Percentiles rank a stretch among this genome's conserved stretches.
Conservation (phyloP, 2,113 vertebrate genomes). For the Ptychochromis oligacanthus region DNA sequence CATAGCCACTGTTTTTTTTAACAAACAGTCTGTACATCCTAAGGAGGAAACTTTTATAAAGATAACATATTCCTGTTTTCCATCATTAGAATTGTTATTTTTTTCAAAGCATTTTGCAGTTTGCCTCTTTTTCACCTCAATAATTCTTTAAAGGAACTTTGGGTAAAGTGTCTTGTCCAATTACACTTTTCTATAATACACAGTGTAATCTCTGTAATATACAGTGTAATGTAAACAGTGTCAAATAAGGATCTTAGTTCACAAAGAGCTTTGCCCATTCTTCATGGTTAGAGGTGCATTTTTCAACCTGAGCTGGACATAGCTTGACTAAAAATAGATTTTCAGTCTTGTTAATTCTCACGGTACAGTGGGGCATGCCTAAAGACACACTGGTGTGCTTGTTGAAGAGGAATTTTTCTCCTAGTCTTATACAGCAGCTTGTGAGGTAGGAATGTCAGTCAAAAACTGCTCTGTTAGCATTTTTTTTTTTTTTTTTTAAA, state of each 20-base stretch:
- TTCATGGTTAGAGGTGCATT: not conserved
- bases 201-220: not conserved
- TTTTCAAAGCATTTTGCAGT: no score
- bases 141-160: not conserved
- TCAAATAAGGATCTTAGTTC: not conserved
- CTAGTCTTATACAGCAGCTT: not conserved
- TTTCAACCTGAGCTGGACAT: not conserved
- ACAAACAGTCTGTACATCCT: no score
- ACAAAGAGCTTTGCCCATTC: not conserved
- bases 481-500: not conserved
- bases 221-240: not conserved
- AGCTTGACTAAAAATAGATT: slow-evolving; percentile 2
- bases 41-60: no score
- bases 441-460: not conserved
- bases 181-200: not conserved
- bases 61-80: no score
- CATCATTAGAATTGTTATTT: no score
- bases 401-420: not conserved
- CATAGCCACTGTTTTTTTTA: no score
- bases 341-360: not conserved
- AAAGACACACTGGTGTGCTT: not conserved
- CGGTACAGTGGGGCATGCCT: not conserved
- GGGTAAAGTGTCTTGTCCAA: not conserved
- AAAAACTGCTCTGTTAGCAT: not conserved
- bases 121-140: not conserved